Evolutionary conservation across 1,140 invertebrate genomes (phyloP).

Genomic region (Drosophila serrata): DNA sequence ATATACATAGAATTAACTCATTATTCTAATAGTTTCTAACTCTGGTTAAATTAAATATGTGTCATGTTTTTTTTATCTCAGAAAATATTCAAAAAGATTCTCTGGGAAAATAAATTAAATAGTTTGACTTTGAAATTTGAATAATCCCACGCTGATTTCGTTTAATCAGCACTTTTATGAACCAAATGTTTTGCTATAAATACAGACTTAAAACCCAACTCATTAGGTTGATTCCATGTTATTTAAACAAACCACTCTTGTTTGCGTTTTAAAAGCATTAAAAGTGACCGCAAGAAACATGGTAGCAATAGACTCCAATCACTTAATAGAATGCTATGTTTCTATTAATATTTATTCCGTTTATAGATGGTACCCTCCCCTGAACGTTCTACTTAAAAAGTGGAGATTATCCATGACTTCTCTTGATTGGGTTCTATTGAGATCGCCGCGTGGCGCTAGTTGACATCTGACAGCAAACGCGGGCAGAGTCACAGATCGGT

Average conservation of each 20-base stretch:
- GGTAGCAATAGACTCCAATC: neutral
- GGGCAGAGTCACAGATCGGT: slow-evolving; percentile 32
- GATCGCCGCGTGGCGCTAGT: slow-evolving; percentile 76
- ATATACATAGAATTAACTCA: no score
- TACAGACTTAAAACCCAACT: neutral
- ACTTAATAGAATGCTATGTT: slow-evolving; percentile 14
- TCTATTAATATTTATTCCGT: slow-evolving; percentile 23
- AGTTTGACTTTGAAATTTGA: neutral
- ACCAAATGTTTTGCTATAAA: slow-evolving; percentile 4
- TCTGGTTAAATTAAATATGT: neutral
- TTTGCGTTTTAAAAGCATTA: neutral
- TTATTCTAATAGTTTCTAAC: no score
- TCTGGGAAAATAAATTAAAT: neutral
- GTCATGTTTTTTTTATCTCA: slow-evolving; percentile 1
- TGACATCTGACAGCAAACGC: slow-evolving; percentile 72
- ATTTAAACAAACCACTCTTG: slow-evolving; percentile 5
- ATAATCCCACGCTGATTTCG: slow-evolving; percentile 14
- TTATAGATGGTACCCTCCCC: neutral
- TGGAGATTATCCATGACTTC: slow-evolving; percentile 63
- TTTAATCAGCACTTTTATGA: slow-evolving; percentile 14
- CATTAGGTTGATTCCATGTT: neutral
- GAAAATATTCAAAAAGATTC: neutral
- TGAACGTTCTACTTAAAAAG: slow-evolving; percentile 6
- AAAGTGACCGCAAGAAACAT: slow-evolving; percentile 5
- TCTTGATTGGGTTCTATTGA: slow-evolving; percentile 74